Evolutionary conservation across 2,888 invertebrate genomes (phyloP).

Genomic region (Cheilosia vulpina): DNA sequence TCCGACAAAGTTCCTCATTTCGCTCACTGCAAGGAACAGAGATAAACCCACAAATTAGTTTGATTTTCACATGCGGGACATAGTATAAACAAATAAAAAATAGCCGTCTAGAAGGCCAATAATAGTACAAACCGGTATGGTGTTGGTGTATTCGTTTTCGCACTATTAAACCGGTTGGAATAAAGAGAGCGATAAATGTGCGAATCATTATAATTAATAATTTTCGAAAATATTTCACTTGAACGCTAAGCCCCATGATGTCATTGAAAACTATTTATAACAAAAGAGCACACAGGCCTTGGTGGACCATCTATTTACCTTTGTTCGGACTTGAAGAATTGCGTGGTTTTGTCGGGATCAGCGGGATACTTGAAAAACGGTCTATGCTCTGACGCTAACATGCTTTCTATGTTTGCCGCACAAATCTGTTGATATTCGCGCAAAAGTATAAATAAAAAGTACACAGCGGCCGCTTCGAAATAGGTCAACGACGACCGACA

Average conservation of each 20-base stretch:
- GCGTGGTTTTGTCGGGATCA: conserved; percentile 59
- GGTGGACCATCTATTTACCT: conserved; percentile 49
- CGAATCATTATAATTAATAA: conserved; percentile 28
- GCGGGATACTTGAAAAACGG: conserved; percentile 68
- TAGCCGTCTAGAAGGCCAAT: neutral
- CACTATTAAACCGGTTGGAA: conserved; percentile 38
- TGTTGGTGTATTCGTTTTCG: neutral
- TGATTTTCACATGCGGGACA: neutral
- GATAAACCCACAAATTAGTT: conserved; percentile 19
- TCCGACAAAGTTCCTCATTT: conserved; percentile 88
- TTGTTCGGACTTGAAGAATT: conserved; percentile 64
- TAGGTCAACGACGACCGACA: conserved; percentile 10
- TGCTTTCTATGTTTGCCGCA: conserved; percentile 1
- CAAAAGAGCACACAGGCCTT: neutral
- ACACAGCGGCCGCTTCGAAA: conserved; percentile 5
- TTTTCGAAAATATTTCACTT: conserved; percentile 29
- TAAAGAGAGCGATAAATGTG: conserved; percentile 24
- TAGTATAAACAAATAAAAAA: conserved; percentile 45
- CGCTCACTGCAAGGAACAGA: conserved; percentile 79
- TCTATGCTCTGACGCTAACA: conserved; percentile 66
- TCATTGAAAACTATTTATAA: conserved; percentile 36
- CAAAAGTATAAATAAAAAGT: conserved; percentile 6
- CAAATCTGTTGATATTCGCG: neutral
- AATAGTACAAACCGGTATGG: neutral
- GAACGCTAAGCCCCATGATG: conserved; percentile 20